These are phyloP conservation scores for Prionace glauca DNA, from an alignment of 2,797 vertebrate genomes.

Conservation along the genomic window DNA sequence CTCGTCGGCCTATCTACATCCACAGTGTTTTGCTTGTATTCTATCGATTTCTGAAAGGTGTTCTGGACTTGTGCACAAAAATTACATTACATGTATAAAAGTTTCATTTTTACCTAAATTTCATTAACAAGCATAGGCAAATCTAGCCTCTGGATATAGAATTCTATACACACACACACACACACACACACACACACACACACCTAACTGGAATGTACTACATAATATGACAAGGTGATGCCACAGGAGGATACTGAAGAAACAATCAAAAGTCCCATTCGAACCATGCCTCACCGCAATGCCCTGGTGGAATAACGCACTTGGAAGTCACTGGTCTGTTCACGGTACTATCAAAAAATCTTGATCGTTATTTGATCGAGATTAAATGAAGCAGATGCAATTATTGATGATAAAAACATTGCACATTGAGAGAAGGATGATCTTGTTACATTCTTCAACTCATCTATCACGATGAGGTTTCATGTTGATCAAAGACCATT, in stretches of 20 bases:
- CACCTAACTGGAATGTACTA: no score
- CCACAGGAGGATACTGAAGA: not conserved
- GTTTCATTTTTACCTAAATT: no score
- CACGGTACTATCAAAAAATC: not conserved
- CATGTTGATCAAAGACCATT: not conserved
- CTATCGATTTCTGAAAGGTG: no score
- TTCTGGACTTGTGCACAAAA: no score
- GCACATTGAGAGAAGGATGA: not conserved
- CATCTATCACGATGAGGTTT: not conserved
- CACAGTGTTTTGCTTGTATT: no score
- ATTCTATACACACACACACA: no score
- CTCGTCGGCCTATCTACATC: no score
- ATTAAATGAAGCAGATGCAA: not conserved
- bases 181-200: no score
- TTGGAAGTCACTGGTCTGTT: not conserved
- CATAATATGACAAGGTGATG: not conserved
- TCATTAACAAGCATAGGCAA: no score
- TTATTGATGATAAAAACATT: not conserved
- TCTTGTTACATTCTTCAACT: not conserved
- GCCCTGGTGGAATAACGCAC: not conserved
- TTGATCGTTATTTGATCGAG: not conserved
- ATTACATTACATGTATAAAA: no score
- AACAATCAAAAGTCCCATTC: not conserved
- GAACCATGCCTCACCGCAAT: not conserved
- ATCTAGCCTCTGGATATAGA: no score